Evolutionary conservation across 2,113 vertebrate species (phyloP), one percentile per base, ranked within the genome.

Genomic region (Machaerirhynchus nigripectus): DNA sequence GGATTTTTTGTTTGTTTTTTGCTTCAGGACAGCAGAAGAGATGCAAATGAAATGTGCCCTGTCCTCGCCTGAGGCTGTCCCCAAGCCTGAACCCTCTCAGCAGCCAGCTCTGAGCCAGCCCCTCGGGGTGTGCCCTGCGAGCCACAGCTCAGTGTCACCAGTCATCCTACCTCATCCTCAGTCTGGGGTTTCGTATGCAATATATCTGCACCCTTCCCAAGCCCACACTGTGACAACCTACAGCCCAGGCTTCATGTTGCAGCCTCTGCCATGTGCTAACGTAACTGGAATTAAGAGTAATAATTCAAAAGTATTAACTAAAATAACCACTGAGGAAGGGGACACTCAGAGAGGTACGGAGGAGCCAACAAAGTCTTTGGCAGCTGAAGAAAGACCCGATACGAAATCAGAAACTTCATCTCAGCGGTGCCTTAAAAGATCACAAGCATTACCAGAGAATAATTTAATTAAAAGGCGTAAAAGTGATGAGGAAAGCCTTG

Each of bases 131-230:
- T 76, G 98, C 13, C 94, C 99, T 97, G 96, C 95, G 0, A 89
- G 98, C 92, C 97, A 98, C 6, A 79, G 97, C 10, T 96, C 98
- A 0, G 92, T 98, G 65, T 97, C 98, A 1, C 97, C 98, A 0
- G 89, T 99, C 7, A 97, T 99, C 35, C 96, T 99, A 89, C 98
- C 99, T 93, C 99, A 98, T 75, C 89, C 97, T 59, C 97, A 89
- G 47, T 96, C 98, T 1, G 96, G 90, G 26, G 94, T 98, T 7
- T 96, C 99, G 1, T 99, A 98, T 53, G 97, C 99, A 0, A 96
- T 99, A 24, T 99, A 99, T 60, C 57, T 99, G 95, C 98, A 98
- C 24, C 97, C 98, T 16, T 92, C 99, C 27, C 98, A 94, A 86
- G 95, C 98, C 91, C 97, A 92, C 84, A 92, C 97, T 20, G 88